These are phyloP conservation scores for Trachymyrmex septentrionalis DNA, from an alignment of 1,140 invertebrate genomes.

Conservation along the genomic window DNA sequence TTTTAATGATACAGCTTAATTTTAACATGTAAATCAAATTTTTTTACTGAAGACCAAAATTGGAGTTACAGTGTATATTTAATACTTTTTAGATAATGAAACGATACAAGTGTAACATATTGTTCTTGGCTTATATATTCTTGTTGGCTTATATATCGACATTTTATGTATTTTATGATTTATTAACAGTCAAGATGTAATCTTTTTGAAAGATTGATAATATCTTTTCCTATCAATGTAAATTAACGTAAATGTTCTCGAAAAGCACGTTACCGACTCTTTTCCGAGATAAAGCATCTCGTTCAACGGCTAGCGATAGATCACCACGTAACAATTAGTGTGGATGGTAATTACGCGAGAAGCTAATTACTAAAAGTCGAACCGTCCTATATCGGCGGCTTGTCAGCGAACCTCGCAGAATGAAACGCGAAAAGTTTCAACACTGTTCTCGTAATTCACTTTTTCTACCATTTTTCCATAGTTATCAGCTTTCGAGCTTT, in stretches of 20 bases:
- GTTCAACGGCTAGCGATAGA: constrained; percentile 36
- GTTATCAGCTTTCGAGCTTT: constrained; percentile 40
- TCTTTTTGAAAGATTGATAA: neutral
- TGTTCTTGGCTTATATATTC: too few species aligned
- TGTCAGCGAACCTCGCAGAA: constrained; percentile 15
- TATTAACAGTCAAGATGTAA: neutral
- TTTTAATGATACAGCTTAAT: too few species aligned
- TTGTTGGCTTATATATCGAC: too few species aligned
- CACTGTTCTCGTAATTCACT: constrained; percentile 29
- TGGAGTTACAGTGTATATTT: too few species aligned
- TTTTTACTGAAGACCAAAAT: too few species aligned
- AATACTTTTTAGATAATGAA: too few species aligned
- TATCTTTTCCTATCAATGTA: neutral
- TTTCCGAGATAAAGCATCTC: constrained; percentile 10
- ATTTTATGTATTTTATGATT: too few species aligned
- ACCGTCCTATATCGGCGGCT: constrained; percentile 15
- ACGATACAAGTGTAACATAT: too few species aligned
- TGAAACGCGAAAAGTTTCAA: constrained; percentile 50
- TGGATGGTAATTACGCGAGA: constrained; percentile 45
- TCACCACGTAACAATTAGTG: constrained; percentile 45
- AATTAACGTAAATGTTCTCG: neutral
- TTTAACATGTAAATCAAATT: too few species aligned
- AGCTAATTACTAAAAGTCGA: constrained; percentile 54
- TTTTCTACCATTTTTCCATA: constrained; percentile 28
- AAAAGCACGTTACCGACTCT: neutral